Evolutionary conservation across 2,888 invertebrate genomes (phyloP), one percentile per base, ranked within the genome.

Genomic region (Antheraea yamamai): DNA sequence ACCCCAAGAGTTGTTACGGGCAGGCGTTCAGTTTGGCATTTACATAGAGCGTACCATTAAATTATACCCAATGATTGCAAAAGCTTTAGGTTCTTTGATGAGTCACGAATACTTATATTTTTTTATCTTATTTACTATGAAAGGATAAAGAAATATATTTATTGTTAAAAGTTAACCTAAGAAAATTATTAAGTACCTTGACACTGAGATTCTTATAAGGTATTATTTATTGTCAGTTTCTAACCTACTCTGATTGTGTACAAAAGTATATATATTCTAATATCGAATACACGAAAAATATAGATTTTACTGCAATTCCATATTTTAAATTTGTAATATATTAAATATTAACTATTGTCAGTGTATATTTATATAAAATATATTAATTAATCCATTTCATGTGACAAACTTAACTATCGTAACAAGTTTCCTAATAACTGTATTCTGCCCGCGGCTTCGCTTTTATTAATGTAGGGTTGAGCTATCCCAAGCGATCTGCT

Each of bases 11-110:
- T 39, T 39, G 14, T 2, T 70, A 70, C 8, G 4, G 70, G 70
- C 39, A 39, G 70, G 70, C 81, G 78, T 83, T 82, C 81, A 80
- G 83, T 82, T 82, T 80, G 76, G 76, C 82, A 88, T 89, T 86
- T 87, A 85, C 87, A 87, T 88, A 86, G 82, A 83, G 80, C 77
- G 79, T 78, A 82, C 81, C 84, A 83, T 84, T 84, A 84, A 85
- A 86, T 82, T 84, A 80, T 82, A 79, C 39, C 76, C 80, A 75
- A 77, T 82, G 77, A 79, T 78, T 81, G 81, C 81, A 80, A 80
- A 80, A 82, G 84, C 80, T 84, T 81, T 78, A 79, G 79, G 76
- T 79, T 79, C 79, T 83, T 81, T 79, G 72, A 64, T 74, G 68
- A 68, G 74, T 76, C 76, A 76, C 70, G 72, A 75, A 72, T 52